A percentile compares a stretch with the other conserved stretches of the same genome.
Evolutionary conservation across 2,888 invertebrate genomes (phyloP).

Genomic region (Lasioglossum villosulum): DNA sequence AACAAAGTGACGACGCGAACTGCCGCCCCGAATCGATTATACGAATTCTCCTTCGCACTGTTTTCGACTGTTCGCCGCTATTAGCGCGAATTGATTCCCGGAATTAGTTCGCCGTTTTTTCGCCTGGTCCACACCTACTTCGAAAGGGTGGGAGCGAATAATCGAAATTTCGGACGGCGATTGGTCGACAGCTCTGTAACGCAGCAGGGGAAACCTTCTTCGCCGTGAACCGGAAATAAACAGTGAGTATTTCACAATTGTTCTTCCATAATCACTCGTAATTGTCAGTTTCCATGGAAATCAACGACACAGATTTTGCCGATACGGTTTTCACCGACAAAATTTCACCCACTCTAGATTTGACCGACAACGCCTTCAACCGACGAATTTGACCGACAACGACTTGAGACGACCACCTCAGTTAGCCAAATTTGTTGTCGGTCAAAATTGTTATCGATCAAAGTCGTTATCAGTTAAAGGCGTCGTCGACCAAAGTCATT

Average conservation of each 20-base stretch:
- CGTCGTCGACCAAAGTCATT: no score
- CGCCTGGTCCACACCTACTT: neutral
- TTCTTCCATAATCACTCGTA: neutral
- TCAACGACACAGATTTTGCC: no score
- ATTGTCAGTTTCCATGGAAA: no score
- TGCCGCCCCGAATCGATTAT: constrained; percentile 57
- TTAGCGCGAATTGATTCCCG: constrained; percentile 48
- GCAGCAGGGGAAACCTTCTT: neutral
- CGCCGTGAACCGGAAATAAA: neutral
- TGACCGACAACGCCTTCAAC: no score
- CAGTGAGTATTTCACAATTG: neutral
- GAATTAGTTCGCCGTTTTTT: constrained; percentile 47
- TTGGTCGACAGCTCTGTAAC: neutral
- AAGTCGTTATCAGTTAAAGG: no score
- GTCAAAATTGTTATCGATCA: no score
- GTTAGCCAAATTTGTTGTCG: no score
- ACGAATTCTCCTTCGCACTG: constrained; percentile 37
- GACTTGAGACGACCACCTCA: no score
- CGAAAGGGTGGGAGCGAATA: constrained; percentile 7
- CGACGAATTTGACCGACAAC: no score
- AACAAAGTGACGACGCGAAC: constrained; percentile 49
- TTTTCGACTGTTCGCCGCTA: constrained; percentile 28
- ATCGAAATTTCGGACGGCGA: constrained; percentile 30
- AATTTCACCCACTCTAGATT: no score
- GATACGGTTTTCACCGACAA: no score